These are phyloP conservation scores for Pleuronectes platessa DNA, from an alignment of 2,113 vertebrate species.

Conservation along the genomic window DNA sequence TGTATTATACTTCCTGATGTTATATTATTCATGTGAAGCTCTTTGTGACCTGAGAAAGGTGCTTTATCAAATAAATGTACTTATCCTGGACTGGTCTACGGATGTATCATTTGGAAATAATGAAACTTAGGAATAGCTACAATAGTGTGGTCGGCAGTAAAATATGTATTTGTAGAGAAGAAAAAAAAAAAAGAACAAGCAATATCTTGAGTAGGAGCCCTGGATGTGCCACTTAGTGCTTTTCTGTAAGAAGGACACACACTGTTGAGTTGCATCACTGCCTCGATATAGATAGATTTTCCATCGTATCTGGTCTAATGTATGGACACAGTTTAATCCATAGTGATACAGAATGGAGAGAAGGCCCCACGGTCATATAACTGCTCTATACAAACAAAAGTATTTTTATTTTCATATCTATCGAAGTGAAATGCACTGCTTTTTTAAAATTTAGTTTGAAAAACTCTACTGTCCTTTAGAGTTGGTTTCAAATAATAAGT, in stretches of 20 bases:
- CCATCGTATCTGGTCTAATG: slow-evolving; percentile 23
- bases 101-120: background rate
- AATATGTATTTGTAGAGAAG: background rate
- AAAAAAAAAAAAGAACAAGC: background rate
- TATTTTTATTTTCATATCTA: slow-evolving; percentile 9
- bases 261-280: slow-evolving; percentile 15
- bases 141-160: background rate
- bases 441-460: slow-evolving; percentile 15
- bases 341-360: slow-evolving; percentile 3
- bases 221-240: no score
- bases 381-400: slow-evolving; percentile 3
- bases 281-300: background rate
- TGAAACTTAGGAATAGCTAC: background rate
- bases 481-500: slow-evolving; percentile 20
- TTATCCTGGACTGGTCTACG: no score
- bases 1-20: no score
- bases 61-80: no score
- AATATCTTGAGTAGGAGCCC: background rate
- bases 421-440: background rate
- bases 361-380: background rate
- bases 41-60: no score
- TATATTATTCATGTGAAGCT: no score
- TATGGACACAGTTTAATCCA: slow-evolving; percentile 29
- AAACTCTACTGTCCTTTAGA: slow-evolving; percentile 32
- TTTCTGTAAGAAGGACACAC: background rate